phyloP scores from a whole-genome alignment of 1,140 invertebrate genomes.

The Teleogryllus occipitalis region DNA sequence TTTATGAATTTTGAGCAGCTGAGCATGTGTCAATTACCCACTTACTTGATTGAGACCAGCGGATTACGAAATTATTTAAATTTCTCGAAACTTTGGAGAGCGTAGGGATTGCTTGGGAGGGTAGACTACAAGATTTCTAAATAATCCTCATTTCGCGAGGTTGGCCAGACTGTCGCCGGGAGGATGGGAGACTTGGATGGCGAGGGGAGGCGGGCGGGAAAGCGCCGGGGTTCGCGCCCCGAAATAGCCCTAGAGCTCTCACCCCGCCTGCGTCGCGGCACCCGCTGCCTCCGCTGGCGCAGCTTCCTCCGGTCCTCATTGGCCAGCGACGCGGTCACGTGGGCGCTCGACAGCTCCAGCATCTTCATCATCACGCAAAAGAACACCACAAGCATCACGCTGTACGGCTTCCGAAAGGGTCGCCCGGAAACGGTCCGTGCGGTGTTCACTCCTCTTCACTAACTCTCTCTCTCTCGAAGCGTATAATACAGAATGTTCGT shows the following conservation, averaged over 20 bases:
- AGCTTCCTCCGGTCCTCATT: not conserved
- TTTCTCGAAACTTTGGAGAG: too few relatives aligned
- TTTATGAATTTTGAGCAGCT: too few relatives aligned
- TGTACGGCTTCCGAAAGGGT: too few relatives aligned
- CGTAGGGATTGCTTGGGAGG: too few relatives aligned
- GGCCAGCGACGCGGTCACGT: not conserved
- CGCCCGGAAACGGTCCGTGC: too few relatives aligned
- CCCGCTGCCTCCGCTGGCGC: not conserved
- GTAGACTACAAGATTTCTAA: too few relatives aligned
- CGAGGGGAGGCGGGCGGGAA: not conserved
- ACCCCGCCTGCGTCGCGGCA: too few relatives aligned
- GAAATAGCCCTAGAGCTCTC: not conserved
- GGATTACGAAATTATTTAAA: too few relatives aligned
- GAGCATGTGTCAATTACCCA: too few relatives aligned
- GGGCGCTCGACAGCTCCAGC: conserved; percentile 1
- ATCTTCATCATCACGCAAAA: not conserved
- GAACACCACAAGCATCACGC: not conserved
- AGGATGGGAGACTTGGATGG: not conserved
- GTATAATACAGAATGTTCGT: not conserved
- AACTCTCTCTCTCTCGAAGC: not conserved
- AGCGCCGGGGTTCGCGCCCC: not conserved
- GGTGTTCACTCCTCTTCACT: not conserved
- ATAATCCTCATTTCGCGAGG: too few relatives aligned
- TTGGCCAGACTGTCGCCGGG: too few relatives aligned
- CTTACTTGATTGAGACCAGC: too few relatives aligned